Percentiles rank a stretch among this genome's conserved stretches.
Evolutionary conservation across 2,797 vertebrate genomes (phyloP).

Genomic region (Galagoides demidoff): DNA sequence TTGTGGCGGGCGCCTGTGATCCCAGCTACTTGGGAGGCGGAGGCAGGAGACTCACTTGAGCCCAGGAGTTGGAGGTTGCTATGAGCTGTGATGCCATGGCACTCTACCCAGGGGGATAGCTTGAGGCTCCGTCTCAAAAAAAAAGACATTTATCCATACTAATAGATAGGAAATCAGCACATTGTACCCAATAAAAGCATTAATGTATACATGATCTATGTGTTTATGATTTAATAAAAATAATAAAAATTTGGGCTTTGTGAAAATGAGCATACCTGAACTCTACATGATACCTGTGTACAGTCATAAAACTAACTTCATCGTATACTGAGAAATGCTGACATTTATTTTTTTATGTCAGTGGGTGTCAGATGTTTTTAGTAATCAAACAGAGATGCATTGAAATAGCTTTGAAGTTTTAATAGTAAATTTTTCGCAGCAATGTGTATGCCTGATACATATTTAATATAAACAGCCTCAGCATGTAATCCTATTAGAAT

Average conservation of each 20-base stretch:
- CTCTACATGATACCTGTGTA: neutral
- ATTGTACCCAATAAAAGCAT: too few species aligned
- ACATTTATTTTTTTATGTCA: neutral
- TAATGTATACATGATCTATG: too few species aligned
- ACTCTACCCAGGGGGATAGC: too few species aligned
- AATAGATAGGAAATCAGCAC: too few species aligned
- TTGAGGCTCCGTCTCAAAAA: too few species aligned
- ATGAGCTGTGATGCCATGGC: too few species aligned
- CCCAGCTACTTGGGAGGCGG: too few species aligned
- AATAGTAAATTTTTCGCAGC: neutral
- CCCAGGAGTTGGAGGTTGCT: too few species aligned
- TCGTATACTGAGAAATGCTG: conserved; percentile 12
- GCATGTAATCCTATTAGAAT: neutral
- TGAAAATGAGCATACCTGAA: conserved; percentile 41
- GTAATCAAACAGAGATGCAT: conserved; percentile 13
- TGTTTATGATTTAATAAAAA: too few species aligned
- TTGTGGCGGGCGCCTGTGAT: too few species aligned
- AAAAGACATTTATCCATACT: too few species aligned
- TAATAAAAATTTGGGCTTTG: conserved; percentile 31
- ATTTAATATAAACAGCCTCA: conserved; percentile 16
- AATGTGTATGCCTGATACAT: neutral
- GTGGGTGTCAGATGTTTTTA: neutral
- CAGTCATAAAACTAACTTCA: neutral
- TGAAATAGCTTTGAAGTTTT: conserved; percentile 19
- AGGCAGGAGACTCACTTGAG: too few species aligned